Conservation (phyloP, 2,797 vertebrate genomes). For the Dicrostonyx torquatus region DNA sequence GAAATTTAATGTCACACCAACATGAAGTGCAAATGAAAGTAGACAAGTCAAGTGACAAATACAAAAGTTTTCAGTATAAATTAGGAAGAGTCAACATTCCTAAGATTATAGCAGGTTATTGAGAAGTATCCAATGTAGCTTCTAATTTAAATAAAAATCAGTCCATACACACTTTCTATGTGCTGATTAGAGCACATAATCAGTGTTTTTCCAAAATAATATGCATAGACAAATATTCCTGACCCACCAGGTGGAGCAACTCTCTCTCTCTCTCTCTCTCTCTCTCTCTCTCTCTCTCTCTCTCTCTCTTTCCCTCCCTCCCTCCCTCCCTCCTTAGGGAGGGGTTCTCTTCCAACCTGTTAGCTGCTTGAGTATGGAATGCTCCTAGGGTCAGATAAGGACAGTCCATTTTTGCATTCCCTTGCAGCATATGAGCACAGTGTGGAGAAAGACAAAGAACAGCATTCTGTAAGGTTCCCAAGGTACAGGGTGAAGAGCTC, state of each 20-base stretch:
- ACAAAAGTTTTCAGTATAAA: conserved; percentile 33
- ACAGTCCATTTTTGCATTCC: conserved; percentile 2
- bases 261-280: background rate
- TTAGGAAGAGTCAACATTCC: conserved; percentile 20
- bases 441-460: background rate
- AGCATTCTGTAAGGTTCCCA: background rate
- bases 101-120: background rate
- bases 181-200: background rate
- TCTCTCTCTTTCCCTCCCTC: background rate
- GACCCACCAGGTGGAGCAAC: conserved; percentile 61
- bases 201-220: conserved; percentile 16
- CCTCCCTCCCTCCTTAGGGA: background rate
- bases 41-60: background rate
- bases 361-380: background rate
- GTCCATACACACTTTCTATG: background rate
- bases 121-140: background rate
- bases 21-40: background rate
- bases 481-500: background rate
- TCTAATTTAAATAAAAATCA: background rate
- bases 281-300: background rate
- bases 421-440: conserved; percentile 3
- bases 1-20: conserved; percentile 9
- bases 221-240: conserved; percentile 41
- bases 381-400: conserved; percentile 39
- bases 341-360: conserved; percentile 14